Evolutionary conservation across 2,888 invertebrate species (phyloP), one percentile per base, ranked within the genome.

Genomic region (Drosophila robusta): DNA sequence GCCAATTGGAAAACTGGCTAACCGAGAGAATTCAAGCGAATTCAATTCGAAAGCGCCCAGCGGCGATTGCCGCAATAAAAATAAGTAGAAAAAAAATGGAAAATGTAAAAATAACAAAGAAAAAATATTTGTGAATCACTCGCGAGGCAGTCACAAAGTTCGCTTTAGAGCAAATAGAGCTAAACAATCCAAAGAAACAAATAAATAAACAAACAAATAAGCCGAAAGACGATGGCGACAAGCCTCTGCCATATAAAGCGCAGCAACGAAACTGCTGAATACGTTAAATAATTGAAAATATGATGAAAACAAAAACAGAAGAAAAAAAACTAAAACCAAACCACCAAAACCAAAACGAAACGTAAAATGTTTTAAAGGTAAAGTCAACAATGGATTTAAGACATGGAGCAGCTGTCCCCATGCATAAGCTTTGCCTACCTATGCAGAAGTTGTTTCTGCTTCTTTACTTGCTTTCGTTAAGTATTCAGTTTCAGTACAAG

Each of bases 101-200:
- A 32, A 34, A 5, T 4, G 11, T 11, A 12, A 8, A 12, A 34
- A 34, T 34, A 52, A 60, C 60, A 58, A 68, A 55, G 46, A 49
- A 62, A 60, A 60, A 58, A 50, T 72, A 64, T 72, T 77, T 72
- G 78, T 75, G 75, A 75, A 61, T 75, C 75, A 75, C 32, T 63
- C 62, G 61, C 38, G 57, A 47, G 56, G 8, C 29, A 29, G 29
- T 29, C 29, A 9, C 29, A 29, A 29, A 29, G 29, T 47, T 69
- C 55, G 18, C 56, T 74, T 71, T 47, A 70, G 55, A 70, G 87
- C 87, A 85, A 85, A 87, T 87, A 85, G 82, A 87, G 83, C 71
- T 70, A 75, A 75, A 61, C 65, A 63, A 66, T 60, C 42, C 62
- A 69, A 65, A 71, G 52, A 76, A 65, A 68, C 47, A 73, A 74